A percentile compares a stretch with the other conserved stretches of the same genome.
Evolutionary conservation across 2,797 vertebrate genomes (phyloP).

Genomic region (Hipposideros larvatus): DNA sequence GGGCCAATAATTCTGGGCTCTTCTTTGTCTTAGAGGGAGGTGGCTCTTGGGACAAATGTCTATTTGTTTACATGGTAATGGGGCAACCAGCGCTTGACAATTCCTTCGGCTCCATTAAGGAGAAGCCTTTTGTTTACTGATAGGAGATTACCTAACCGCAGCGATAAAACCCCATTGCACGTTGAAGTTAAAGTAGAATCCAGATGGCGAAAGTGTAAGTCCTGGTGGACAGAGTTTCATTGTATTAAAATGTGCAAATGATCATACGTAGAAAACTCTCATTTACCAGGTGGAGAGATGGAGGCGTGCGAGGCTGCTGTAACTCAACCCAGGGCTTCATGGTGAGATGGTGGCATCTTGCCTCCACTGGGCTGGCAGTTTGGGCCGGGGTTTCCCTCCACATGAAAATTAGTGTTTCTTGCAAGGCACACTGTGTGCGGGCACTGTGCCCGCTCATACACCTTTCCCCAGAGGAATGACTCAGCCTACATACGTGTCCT

Average conservation of each 20-base stretch:
- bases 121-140: not conserved
- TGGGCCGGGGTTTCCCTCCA: not conserved
- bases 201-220: not conserved
- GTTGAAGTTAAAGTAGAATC: not conserved
- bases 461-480: not conserved
- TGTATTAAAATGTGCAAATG: not conserved
- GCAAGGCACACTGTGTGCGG: not conserved
- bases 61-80: not conserved
- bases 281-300: not conserved
- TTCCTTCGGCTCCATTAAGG: not conserved
- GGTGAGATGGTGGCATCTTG: not conserved
- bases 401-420: not conserved
- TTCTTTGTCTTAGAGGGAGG: not conserved
- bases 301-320: not conserved
- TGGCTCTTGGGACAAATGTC: not conserved
- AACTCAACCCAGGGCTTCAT: not conserved
- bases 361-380: not conserved
- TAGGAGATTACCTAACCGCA: not conserved
- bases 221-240: not conserved
- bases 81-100: not conserved
- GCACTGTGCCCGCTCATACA: fast-evolving
- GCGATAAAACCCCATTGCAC: not conserved
- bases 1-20: not conserved
- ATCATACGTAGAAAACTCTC: not conserved
- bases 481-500: too few species aligned